Evolutionary conservation across 2,888 invertebrate species (phyloP).

Genomic region (Stenurella melanura): DNA sequence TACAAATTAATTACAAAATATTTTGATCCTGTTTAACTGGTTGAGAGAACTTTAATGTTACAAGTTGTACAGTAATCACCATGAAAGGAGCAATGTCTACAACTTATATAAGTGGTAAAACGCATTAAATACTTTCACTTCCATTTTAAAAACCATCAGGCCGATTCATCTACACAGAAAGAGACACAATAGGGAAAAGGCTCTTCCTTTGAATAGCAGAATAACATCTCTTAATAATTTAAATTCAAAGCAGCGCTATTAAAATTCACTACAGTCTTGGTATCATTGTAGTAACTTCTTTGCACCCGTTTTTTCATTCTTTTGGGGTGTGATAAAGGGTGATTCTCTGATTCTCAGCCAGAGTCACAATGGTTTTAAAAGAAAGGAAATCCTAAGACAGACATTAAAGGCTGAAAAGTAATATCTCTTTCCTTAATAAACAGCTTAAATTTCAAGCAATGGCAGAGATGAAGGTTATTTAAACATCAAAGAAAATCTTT

Average conservation of each 20-base stretch:
- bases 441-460: constrained; percentile 31
- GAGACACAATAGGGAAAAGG: constrained; percentile 20
- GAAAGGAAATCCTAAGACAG: constrained; percentile 37
- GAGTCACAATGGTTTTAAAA: constrained; percentile 30
- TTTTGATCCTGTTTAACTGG: neutral
- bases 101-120: neutral
- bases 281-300: constrained; percentile 36
- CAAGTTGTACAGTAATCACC: neutral
- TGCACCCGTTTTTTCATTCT: constrained; percentile 34
- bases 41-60: neutral
- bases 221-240: constrained; percentile 34
- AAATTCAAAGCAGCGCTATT: constrained; percentile 32
- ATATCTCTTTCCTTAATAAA: constrained; percentile 38
- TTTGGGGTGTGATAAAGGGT: constrained; percentile 30
- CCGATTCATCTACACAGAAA: constrained; percentile 19
- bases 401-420: constrained; percentile 31
- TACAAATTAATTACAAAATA: too few species aligned
- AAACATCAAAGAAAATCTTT: constrained; percentile 5
- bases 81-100: neutral
- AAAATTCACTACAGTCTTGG: constrained; percentile 36
- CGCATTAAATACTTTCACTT: neutral
- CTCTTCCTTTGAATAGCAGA: constrained; percentile 11
- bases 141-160: constrained; percentile 19
- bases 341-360: constrained; percentile 30
- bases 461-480: constrained; percentile 9